Evolutionary conservation across 2,797 vertebrate species (phyloP).

Genomic region (Danio aesculapii): DNA sequence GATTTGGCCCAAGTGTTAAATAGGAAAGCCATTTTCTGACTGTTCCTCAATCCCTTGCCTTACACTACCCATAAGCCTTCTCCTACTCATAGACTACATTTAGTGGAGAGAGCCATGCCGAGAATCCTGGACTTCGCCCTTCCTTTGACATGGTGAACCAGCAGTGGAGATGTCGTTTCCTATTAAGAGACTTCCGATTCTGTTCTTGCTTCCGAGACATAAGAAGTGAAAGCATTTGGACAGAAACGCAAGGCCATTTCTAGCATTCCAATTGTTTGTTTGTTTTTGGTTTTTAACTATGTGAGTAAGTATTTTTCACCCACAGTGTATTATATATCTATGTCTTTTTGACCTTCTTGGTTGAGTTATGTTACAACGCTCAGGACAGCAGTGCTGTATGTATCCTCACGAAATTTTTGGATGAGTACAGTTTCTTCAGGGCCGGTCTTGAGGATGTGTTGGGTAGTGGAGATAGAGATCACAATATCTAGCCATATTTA

Average conservation of each 20-base stretch:
- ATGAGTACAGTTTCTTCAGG: conserved; percentile 24
- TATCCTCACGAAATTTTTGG: conserved; percentile 22
- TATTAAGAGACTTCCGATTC: background rate
- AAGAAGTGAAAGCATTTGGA: conserved; percentile 28
- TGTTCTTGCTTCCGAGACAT: background rate
- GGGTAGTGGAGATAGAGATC: background rate
- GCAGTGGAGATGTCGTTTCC: conserved; percentile 1
- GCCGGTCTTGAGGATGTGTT: conserved; percentile 4
- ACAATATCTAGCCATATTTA: conserved; percentile 38
- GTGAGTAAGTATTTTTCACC: conserved; percentile 70
- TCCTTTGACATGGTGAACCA: conserved; percentile 11
- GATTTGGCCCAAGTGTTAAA: conserved; percentile 13
- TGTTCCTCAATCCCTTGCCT: conserved; percentile 57
- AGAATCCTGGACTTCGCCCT: conserved; percentile 23
- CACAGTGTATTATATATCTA: conserved; percentile 50
- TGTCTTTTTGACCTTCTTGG: conserved; percentile 29
- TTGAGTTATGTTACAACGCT: conserved; percentile 41
- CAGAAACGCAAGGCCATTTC: conserved; percentile 54
- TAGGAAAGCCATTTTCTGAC: conserved; percentile 36
- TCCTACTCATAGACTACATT: conserved; percentile 31
- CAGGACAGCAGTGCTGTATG: conserved; percentile 55
- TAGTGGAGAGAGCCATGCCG: conserved; percentile 40
- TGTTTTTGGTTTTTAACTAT: conserved; percentile 48
- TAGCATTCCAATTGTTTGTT: conserved; percentile 71
- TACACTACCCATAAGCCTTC: conserved; percentile 58